Percentiles rank a stretch among this genome's conserved stretches.
Conservation (phyloP, 2,113 vertebrate species). For the Paracyprichromis sp. region DNA sequence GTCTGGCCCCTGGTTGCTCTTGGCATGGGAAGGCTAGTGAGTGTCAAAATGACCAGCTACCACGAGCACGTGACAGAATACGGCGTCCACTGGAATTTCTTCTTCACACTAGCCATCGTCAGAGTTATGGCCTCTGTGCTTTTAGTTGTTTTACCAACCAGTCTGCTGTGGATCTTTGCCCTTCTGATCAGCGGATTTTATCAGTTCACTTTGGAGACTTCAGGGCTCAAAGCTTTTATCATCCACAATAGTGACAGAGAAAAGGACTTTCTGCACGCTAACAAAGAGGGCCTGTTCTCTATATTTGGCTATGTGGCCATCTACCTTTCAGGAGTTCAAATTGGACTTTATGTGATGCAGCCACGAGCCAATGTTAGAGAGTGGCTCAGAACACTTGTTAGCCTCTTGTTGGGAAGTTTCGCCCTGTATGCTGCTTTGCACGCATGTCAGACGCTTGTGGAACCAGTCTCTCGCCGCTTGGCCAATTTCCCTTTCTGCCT, state of each 20-base stretch:
- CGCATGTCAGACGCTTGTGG: conserved; percentile 63
- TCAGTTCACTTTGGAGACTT: conserved; percentile 76
- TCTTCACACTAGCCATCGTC: conserved; percentile 86
- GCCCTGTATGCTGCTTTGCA: conserved; percentile 62
- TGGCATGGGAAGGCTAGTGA: conserved; percentile 77
- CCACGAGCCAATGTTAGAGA: conserved; percentile 66
- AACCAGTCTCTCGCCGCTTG: conserved; percentile 84
- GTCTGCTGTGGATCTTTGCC: conserved; percentile 74
- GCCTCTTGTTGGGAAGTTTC: conserved; percentile 54
- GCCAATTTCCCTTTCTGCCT: conserved; percentile 86
- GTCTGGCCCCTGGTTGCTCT: conserved; percentile 83
- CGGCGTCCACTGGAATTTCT: conserved; percentile 97
- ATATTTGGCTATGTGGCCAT: conserved; percentile 81
- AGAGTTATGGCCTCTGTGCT: conserved; percentile 79
- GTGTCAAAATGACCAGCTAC: conserved; percentile 82
- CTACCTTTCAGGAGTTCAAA: conserved; percentile 86
- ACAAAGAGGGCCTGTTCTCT: conserved; percentile 90
- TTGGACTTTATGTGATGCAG: conserved; percentile 78
- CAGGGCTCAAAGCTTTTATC: conserved; percentile 79
- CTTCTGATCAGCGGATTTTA: conserved; percentile 71
- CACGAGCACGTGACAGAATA: conserved; percentile 91
- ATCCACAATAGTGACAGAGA: conserved; percentile 76
- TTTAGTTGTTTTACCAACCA: conserved; percentile 70
- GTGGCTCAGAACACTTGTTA: conserved; percentile 65
- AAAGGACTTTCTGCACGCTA: conserved; percentile 81